Evolutionary conservation across 2,797 vertebrate genomes (phyloP), one percentile per base, ranked within the genome.

Genomic region (Parotocinclus haroldoi): DNA sequence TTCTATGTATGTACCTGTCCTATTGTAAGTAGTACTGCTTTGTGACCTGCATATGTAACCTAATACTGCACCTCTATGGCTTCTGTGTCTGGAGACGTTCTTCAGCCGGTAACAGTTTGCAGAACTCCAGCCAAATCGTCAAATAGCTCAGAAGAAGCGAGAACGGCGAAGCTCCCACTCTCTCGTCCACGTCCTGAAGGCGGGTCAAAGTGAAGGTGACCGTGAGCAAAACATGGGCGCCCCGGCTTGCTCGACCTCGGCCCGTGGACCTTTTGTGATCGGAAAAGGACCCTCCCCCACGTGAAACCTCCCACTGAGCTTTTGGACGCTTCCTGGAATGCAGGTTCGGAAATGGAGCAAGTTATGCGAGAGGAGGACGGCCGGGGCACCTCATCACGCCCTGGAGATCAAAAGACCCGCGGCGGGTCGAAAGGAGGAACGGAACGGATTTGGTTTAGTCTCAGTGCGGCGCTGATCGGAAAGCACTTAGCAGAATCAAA

Each of bases 381-480:
- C 91, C 87, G 83, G 89, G 91, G 45, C 46, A 89, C 93, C 92
- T 91, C 87, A 91, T 95, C 92, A 95, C 86, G 95, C 95, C 94
- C 93, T 89, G 88, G 91, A 95, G 97, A 99, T 99, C 96, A 98
- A 99, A 96, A 89, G n/a, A 53, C 60, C 52, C 44, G 52, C 19
- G 38, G 85, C 90, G 91, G 91, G n/a, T n/a, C 92, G 84, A 92
- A 92, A 92, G 87, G 90, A 89, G 92, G 93, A 92, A 92, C 95
- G 92, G 94, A 94, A 96, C 95, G 95, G 98, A 99, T 98, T 96
- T 96, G 97, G 97, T 98, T 95, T 99, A 99, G 98, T 99, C 96
- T 99, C 95, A 94, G 98, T 98, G 98, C 94, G 97, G 98, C 96
- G n/a, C n/a, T n/a, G n/a, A n/a, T n/a, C n/a, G n/a, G n/a, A n/a